Evolutionary conservation across 2,113 vertebrate genomes (phyloP).

Genomic region (Oplegnathus fasciatus): DNA sequence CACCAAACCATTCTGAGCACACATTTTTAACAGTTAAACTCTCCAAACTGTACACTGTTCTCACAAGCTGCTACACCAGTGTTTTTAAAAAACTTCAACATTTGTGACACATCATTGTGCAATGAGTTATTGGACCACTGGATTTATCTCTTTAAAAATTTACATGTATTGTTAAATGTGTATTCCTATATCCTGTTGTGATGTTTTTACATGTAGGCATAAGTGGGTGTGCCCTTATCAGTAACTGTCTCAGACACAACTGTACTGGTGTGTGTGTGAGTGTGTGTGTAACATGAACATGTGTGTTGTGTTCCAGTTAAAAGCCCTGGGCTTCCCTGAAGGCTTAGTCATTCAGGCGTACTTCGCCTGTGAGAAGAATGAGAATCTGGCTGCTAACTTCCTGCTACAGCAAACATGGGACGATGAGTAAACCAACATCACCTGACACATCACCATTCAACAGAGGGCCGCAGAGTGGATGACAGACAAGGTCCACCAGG

Average conservation of each 20-base stretch:
- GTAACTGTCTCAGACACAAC: not conserved
- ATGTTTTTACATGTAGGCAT: not conserved
- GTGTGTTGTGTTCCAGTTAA: slow-evolving; percentile 81
- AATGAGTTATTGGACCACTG: not conserved
- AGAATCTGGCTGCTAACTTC: slow-evolving; percentile 87
- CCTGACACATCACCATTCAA: slow-evolving; percentile 3
- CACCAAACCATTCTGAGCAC: not conserved
- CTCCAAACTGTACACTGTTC: not conserved
- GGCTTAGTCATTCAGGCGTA: slow-evolving; percentile 87
- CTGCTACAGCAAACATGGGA: slow-evolving; percentile 87
- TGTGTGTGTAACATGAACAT: slow-evolving; percentile 4
- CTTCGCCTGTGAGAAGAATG: slow-evolving; percentile 87
- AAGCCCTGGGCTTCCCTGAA: slow-evolving; percentile 86
- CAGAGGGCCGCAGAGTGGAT: slow-evolving; percentile 29
- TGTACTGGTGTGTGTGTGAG: not conserved
- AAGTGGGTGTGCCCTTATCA: not conserved
- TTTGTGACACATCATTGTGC: not conserved
- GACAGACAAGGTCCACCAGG: slow-evolving; percentile 31
- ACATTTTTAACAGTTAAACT: not conserved
- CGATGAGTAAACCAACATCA: slow-evolving; percentile 77
- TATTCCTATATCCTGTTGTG: not conserved
- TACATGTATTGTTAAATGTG: too few relatives aligned
- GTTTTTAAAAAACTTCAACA: too few relatives aligned
- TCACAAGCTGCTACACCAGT: not conserved
- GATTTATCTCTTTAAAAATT: too few relatives aligned